Evolutionary conservation across 1,140 invertebrate genomes (phyloP).

Genomic region (Leptoteleia sp.): DNA sequence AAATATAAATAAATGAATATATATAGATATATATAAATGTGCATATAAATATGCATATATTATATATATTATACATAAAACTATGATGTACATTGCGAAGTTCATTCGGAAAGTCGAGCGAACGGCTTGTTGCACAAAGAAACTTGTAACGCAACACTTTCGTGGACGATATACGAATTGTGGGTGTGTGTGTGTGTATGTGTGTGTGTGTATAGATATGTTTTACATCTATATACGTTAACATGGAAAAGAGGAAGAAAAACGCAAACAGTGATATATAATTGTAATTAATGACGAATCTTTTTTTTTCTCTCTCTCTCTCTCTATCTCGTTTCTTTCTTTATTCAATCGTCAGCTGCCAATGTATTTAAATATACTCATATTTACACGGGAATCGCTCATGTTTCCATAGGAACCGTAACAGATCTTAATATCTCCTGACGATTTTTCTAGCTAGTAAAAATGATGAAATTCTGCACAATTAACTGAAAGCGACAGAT

Average conservation of each 20-base stretch:
- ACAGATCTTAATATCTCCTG: conserved; percentile 57
- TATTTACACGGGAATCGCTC: conserved; percentile 43
- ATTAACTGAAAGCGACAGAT: conserved; percentile 62
- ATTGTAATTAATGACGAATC: conserved; percentile 43
- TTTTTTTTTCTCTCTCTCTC: no score
- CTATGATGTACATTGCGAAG: conserved; percentile 53
- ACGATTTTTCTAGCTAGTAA: conserved; percentile 64
- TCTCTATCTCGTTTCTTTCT: no score
- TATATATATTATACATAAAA: conserved; percentile 58
- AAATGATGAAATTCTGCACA: conserved; percentile 70
- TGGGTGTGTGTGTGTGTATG: no score
- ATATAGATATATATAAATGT: no score
- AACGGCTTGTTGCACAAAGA: conserved; percentile 63
- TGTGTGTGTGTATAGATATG: conserved; percentile 27
- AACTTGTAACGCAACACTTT: conserved; percentile 61
- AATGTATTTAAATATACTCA: conserved; percentile 42
- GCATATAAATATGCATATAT: no score
- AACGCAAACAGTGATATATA: conserved; percentile 60
- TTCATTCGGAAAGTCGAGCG: conserved; percentile 56
- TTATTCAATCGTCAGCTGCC: conserved; percentile 27
- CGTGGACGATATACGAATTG: conserved; percentile 31
- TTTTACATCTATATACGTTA: conserved; percentile 33
- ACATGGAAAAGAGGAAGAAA: conserved; percentile 31
- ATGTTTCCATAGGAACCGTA: conserved; percentile 19
- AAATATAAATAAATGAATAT: no score